Evolutionary conservation across 2,888 invertebrate species (phyloP), one percentile per base, ranked within the genome.

Genomic region (Brenthis ino): DNA sequence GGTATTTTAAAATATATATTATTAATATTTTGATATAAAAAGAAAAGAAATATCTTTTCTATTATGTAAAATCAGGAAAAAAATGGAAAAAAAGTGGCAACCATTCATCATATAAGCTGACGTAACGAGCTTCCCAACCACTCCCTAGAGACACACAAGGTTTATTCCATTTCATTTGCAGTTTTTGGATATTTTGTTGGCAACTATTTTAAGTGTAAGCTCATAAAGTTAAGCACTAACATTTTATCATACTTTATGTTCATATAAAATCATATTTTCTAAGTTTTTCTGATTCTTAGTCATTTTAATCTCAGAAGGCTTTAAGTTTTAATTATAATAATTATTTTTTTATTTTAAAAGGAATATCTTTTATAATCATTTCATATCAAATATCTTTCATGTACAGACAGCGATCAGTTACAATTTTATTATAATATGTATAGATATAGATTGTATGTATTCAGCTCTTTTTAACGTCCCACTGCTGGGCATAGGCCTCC

Each of bases 51-150:
- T 48, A 50, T 8, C 28, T 60, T n/a, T 33, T n/a, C 67, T 60
- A 64, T 64, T 61, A 64, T 67, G 57, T 58, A 55, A 57, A 69
- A 50, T 61, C 50, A 51, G 63, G 61, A 56, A 65, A 72, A 70
- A 69, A 56, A 43, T 61, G 64, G 55, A 16, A 16, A 16, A 16
- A 16, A 61, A 65, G 65, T 71, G 60, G 56, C 56, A 63, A 51
- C 60, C 71, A 72, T 71, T 72, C 60, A 74, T 73, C 73, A 73
- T 67, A 64, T 57, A 56, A 69, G 53, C 65, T 68, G 71, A 71
- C 64, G 64, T 67, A 70, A 70, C 67, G 60, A 58, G 54, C 58
- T 64, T 66, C 64, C 55, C 64, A 68, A 70, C 68, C 68, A 60
- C 69, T 69, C 71, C 69, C 69, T 55, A 47, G 58, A 50, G 43